Conservation (phyloP, 1,140 invertebrate species). For the Trinorchestia longiramus region DNA sequence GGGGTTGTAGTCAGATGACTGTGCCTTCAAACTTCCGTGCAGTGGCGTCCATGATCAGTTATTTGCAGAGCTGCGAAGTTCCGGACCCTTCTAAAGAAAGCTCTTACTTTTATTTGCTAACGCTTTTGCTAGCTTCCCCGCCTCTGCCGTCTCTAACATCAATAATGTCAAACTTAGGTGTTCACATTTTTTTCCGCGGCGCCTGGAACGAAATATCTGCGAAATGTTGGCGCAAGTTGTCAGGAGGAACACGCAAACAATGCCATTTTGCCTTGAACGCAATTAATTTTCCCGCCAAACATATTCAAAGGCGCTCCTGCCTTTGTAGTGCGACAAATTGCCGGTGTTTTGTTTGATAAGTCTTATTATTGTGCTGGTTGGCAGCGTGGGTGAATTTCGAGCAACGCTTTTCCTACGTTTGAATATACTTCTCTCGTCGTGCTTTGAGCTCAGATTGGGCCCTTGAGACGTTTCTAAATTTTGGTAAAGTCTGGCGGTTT, state of each 20-base stretch:
- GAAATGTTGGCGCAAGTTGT: conserved; percentile 42
- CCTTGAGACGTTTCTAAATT: background rate
- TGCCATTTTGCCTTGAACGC: conserved; percentile 35
- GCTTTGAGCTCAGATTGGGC: background rate
- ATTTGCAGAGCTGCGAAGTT: conserved; percentile 30
- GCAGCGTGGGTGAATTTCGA: conserved; percentile 13
- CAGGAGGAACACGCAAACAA: conserved; percentile 11
- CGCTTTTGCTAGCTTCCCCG: background rate
- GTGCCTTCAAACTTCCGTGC: conserved; percentile 6
- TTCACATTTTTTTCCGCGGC: conserved; percentile 28
- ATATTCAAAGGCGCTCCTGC: conserved; percentile 22
- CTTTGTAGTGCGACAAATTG: conserved; percentile 26
- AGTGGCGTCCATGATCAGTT: conserved; percentile 27
- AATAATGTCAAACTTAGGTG: conserved; percentile 27
- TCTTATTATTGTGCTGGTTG: conserved; percentile 22
- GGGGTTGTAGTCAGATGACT: background rate
- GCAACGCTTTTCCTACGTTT: background rate
- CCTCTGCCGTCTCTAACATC: conserved; percentile 1
- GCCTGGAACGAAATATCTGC: background rate
- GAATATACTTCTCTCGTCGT: background rate
- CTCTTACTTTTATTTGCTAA: conserved; percentile 32
- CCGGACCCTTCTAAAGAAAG: conserved; percentile 24
- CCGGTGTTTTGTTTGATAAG: conserved; percentile 30
- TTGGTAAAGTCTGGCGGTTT: background rate
- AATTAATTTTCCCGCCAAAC: conserved; percentile 40